Conservation (phyloP, 2,888 invertebrate species). For the Synanthedon myopaeformis region DNA sequence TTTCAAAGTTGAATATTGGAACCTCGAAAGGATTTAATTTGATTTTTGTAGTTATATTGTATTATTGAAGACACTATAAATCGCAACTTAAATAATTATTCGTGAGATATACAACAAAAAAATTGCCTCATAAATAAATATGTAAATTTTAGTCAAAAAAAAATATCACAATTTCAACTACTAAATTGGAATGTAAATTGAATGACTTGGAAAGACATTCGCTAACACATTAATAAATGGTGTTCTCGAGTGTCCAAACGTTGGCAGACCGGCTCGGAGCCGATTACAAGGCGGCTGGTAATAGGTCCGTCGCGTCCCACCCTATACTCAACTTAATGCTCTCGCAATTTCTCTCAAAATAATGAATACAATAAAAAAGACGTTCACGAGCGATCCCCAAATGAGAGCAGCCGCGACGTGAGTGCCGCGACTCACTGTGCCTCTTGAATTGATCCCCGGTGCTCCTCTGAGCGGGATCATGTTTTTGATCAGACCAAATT, state of each 20-base stretch:
- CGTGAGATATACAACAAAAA: no score
- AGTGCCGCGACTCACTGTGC: constrained; percentile 23
- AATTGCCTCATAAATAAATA: no score
- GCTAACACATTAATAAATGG: constrained; percentile 57
- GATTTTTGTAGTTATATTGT: no score
- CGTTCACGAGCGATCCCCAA: constrained; percentile 48
- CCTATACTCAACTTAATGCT: constrained; percentile 69
- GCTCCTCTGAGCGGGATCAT: constrained; percentile 19
- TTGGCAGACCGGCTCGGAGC: constrained; percentile 35
- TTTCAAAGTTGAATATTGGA: no score
- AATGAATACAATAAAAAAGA: constrained; percentile 63
- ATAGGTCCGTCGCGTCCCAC: constrained; percentile 57
- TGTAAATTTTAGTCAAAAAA: no score
- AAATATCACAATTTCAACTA: no score
- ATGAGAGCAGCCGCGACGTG: constrained; percentile 45
- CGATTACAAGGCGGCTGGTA: constrained; percentile 64
- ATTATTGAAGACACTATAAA: no score
- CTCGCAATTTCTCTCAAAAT: constrained; percentile 69
- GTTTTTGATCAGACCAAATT: constrained; percentile 32
- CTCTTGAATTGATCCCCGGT: constrained; percentile 28
- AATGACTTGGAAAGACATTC: constrained; percentile 21
- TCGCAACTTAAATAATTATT: no score
- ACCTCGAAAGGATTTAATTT: no score
- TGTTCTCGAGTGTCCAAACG: constrained; percentile 28
- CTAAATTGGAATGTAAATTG: neutral